Base-by-base conservation (phyloP, 2,888 invertebrate genomes). In the Neria commutata region DNA sequence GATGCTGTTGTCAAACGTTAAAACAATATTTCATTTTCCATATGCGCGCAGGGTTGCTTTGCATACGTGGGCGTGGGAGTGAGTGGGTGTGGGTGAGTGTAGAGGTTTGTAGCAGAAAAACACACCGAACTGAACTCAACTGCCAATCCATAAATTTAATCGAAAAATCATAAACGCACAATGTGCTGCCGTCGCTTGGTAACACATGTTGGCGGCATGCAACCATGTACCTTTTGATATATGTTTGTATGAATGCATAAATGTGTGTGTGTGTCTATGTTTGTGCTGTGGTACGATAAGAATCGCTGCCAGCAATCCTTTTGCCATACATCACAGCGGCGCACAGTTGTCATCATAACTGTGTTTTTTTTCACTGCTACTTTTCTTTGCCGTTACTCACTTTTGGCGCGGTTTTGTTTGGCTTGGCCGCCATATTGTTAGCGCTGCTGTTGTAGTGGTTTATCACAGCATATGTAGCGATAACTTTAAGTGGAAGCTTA, bases 101-200 rank as follows among this genome's bases (percentile, higher is more conserved):
- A n/a, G n/a, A n/a, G n/a, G n/a, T n/a, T n/a, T n/a, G n/a, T n/a
- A n/a, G n/a, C n/a, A n/a, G n/a, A n/a, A n/a, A n/a, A n/a, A n/a
- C n/a, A n/a, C n/a, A n/a, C n/a, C n/a, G n/a, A 37, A 37, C 37
- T n/a, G 5, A 42, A 17, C 17, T 19, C 19, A 5, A 42, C 4
- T 64, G 62, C 62, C 66, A 67, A 71, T 71, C 66, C 69, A 73
- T 72, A 71, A 73, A 67, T 72, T 72, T 74, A 72, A 74, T 72
- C 73, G 71, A 74, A 73, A 74, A 71, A 73, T 72, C 74, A 72
- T 72, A 70, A 72, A 70, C 70, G 68, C 72, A 69, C 72, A 42
- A 19, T 37, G n/a, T 51, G 23, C 23, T 10, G 26, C 16, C 33
- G 1, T 19, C 10, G 16, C 16, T 33, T 50, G 34, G 50, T 34